Base-by-base conservation (phyloP, 2,888 invertebrate genomes). In the Eugnorisma glareosa region DNA sequence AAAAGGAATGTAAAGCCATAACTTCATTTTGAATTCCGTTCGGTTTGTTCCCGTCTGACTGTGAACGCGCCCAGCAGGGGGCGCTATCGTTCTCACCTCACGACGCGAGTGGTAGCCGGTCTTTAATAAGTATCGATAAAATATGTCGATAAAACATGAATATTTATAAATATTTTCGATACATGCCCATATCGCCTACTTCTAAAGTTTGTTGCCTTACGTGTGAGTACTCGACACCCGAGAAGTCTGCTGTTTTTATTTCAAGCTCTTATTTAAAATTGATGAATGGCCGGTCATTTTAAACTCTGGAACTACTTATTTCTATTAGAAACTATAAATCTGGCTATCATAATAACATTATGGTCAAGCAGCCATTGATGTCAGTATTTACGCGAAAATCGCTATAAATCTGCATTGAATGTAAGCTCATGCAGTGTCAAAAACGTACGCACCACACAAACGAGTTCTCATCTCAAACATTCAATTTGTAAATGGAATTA, bases 121-220 rank as follows among this genome's bases (percentile, higher is more conserved):
- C 95, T 95, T 96, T 96, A 96, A 96, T 96, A 96, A 96, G 95
- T 95, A 95, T 96, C 96, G 96, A 96, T 96, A 96, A 96, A 96
- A 95, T 95, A 95, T 94, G 94, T 94, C 94, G 95, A 95, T 94
- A 94, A 94, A 93, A 94, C 96, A 96, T 96, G 96, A 96, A 96
- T 95, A 96, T 95, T 95, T 95, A 95, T 95, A 96, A 96, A 96
- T 94, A 96, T 95, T 95, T 95, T 94, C 91, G 93, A 94, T 95
- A 93, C 94, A 93, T 93, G 93, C 89, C 83, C 83, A 78, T 83
- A 89, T 88, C 87, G 87, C 81, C 88, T 85, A 90, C 86, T 90
- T 84, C 81, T 85, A 84, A 83, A 83, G 81, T 74, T 69, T 73
- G 81, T 77, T 75, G 77, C 79, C 75, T 81, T 80, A 77, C 77